Conservation (phyloP, 1,140 invertebrate species). For the Brachionus manjavacas region DNA sequence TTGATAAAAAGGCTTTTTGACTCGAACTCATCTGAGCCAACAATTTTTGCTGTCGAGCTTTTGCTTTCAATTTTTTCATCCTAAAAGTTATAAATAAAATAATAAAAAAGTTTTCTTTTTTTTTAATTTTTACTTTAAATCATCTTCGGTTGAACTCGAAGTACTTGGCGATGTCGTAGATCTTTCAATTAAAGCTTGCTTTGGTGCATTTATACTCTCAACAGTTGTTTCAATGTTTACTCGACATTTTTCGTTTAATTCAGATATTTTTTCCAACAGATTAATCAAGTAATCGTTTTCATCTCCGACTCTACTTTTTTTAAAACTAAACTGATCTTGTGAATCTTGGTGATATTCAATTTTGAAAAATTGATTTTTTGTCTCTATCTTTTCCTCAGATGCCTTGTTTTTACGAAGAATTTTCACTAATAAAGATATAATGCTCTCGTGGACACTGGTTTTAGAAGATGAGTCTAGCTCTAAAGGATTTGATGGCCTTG, state of each 20-base stretch:
- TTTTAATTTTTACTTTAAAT: background rate
- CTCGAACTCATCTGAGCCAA: conserved; percentile 31
- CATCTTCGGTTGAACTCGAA: conserved; percentile 10
- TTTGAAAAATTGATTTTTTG: conserved; percentile 47
- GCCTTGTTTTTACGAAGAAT: conserved; percentile 60
- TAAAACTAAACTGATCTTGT: conserved; percentile 42
- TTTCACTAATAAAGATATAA: conserved; percentile 67
- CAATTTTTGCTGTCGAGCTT: conserved; percentile 45
- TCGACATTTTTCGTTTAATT: conserved; percentile 61
- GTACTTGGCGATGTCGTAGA: background rate
- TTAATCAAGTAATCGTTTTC: conserved; percentile 77
- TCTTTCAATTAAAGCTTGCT: conserved; percentile 41
- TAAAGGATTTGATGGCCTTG: conserved; percentile 45
- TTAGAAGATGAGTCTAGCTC: background rate
- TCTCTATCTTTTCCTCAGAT: conserved; percentile 45
- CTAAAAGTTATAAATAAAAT: conserved; percentile 45
- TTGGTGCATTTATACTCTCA: conserved; percentile 38
- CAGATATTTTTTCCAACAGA: conserved; percentile 59
- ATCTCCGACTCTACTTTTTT: conserved; percentile 68
- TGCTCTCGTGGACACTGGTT: conserved; percentile 68
- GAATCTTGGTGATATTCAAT: conserved; percentile 43
- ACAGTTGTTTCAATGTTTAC: conserved; percentile 58
- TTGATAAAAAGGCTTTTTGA: conserved; percentile 21
- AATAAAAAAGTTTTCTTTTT: background rate
- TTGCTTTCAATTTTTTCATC: conserved; percentile 66